Evolutionary conservation across 2,113 vertebrate genomes (phyloP).

Genomic region (Steatornis caripensis): DNA sequence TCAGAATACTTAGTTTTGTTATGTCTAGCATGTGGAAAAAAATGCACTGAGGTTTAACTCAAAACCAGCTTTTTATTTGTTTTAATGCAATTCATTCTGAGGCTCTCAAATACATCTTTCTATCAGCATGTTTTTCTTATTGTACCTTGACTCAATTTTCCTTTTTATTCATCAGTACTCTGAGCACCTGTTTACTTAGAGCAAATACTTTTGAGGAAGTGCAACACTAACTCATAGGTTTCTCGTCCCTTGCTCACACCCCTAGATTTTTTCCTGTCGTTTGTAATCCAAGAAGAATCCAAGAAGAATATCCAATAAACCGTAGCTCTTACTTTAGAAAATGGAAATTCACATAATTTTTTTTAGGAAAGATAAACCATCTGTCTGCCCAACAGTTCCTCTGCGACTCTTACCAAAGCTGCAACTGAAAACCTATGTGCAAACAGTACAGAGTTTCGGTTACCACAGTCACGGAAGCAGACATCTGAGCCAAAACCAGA

Average conservation of each 20-base stretch:
- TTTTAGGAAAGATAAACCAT: neutral
- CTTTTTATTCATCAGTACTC: neutral
- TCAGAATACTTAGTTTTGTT: neutral
- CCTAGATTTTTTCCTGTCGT: neutral
- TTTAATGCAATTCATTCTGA: neutral
- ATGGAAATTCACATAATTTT: neutral
- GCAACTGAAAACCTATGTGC: neutral
- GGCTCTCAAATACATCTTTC: neutral
- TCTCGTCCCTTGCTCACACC: neutral
- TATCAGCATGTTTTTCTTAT: neutral
- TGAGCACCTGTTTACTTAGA: neutral
- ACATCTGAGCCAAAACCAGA: neutral
- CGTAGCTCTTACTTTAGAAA: neutral
- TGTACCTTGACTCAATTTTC: neutral
- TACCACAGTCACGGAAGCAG: neutral
- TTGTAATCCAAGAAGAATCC: neutral
- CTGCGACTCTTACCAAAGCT: neutral
- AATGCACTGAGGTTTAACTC: neutral
- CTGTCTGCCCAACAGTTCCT: neutral
- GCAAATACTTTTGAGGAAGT: neutral
- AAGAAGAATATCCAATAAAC: neutral
- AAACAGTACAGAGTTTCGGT: neutral
- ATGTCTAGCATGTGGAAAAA: neutral
- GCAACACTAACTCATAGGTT: neutral
- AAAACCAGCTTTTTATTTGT: neutral